These are phyloP conservation scores for Ephialtes manifestator DNA, from an alignment of 2,888 invertebrate genomes.

Conservation along the genomic window DNA sequence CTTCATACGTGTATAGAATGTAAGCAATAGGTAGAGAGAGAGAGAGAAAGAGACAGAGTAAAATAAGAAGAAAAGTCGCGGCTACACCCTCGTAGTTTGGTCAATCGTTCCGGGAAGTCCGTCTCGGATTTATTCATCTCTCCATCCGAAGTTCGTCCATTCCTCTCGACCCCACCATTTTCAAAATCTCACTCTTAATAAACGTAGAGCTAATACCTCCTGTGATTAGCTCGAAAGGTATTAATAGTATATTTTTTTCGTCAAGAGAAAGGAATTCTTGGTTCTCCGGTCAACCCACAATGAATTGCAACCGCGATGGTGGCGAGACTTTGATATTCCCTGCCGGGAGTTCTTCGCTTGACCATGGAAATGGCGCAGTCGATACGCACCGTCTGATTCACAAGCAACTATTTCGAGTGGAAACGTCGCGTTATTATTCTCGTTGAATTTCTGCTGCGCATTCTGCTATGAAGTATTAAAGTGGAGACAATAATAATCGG, in stretches of 20 bases:
- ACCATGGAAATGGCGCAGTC: constrained; percentile 41
- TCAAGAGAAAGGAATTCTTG: constrained; percentile 53
- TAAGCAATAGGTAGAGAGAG: not conserved
- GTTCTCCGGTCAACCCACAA: constrained; percentile 6
- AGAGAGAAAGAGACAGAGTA: not conserved
- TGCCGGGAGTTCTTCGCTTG: constrained; percentile 10
- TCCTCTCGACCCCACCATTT: constrained; percentile 35
- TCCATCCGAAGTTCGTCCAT: constrained; percentile 40
- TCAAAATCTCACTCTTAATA: constrained; percentile 25
- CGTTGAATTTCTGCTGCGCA: constrained; percentile 1
- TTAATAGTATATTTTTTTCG: constrained; percentile 40
- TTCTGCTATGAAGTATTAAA: constrained; percentile 43
- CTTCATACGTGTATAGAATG: constrained; percentile 28
- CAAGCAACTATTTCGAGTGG: constrained; percentile 23
- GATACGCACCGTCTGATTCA: constrained; percentile 16
- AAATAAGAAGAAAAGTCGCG: constrained; percentile 5
- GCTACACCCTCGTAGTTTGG: constrained; percentile 47
- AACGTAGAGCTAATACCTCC: constrained; percentile 39
- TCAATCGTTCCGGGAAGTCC: constrained; percentile 63
- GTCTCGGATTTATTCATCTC: constrained; percentile 64
- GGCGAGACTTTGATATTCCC: constrained; percentile 36
- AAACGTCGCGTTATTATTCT: constrained; percentile 27
- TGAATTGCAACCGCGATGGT: constrained; percentile 43
- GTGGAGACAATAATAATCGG: constrained; percentile 24
- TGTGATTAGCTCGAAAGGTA: constrained; percentile 48